Evolutionary conservation across 2,113 vertebrate species (phyloP).

Genomic region (Phyllostomus hastatus): DNA sequence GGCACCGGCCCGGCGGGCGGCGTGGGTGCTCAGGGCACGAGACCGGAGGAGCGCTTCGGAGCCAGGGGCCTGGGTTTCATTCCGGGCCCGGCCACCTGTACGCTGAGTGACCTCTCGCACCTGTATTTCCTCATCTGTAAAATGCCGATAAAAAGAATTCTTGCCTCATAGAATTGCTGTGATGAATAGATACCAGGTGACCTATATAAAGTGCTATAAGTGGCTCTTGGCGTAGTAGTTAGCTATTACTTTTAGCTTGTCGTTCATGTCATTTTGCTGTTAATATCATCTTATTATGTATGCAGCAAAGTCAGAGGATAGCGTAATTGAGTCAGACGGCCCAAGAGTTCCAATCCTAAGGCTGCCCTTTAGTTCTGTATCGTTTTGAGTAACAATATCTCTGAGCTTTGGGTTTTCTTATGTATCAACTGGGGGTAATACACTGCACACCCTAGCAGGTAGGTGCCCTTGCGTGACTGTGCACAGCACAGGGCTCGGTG

Average conservation of each 20-base stretch:
- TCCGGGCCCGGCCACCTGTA: neutral
- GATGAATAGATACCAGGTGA: neutral
- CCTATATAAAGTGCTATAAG: neutral
- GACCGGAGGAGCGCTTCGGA: neutral
- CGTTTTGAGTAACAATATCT: neutral
- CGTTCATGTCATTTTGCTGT: neutral
- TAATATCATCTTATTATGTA: neutral
- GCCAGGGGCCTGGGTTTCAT: neutral
- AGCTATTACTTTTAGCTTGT: neutral
- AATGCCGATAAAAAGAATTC: neutral
- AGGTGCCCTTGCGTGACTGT: accelerated
- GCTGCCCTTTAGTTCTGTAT: neutral
- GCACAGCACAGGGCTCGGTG: neutral
- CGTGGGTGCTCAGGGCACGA: neutral
- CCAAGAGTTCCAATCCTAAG: neutral
- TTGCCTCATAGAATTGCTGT: neutral
- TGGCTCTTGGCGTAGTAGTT: neutral
- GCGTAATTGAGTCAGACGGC: neutral
- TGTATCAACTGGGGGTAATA: neutral
- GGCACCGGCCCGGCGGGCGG: neutral
- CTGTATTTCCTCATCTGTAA: neutral
- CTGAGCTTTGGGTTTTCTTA: neutral
- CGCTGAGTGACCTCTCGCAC: neutral
- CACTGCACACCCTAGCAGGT: neutral
- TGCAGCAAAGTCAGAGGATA: neutral